Evolutionary conservation across 2,797 vertebrate genomes (phyloP).

Genomic region (Parambassis ranga): DNA sequence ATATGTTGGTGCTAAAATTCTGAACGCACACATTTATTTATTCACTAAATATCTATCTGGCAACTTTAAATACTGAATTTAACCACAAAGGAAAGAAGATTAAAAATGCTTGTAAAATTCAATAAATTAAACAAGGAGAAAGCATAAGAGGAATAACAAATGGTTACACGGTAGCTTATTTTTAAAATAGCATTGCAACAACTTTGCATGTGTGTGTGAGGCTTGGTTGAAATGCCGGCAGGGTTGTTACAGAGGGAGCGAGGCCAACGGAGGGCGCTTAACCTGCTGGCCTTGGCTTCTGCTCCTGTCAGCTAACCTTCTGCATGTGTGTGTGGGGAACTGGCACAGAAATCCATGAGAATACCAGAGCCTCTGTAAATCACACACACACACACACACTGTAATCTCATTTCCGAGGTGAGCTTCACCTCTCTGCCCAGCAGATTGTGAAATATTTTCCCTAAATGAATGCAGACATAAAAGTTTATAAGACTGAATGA

Average conservation of each 20-base stretch:
- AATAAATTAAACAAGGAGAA: neutral
- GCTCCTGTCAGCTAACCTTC: slow-evolving; percentile 25
- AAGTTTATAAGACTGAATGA: slow-evolving; percentile 25
- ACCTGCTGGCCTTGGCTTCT: slow-evolving; percentile 2
- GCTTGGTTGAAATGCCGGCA: neutral
- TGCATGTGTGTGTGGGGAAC: neutral
- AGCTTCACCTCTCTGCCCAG: neutral
- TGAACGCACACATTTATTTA: too few species aligned
- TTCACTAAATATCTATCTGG: neutral
- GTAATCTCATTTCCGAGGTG: slow-evolving; percentile 28
- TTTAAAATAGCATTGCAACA: neutral
- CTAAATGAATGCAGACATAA: slow-evolving; percentile 41
- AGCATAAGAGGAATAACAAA: neutral
- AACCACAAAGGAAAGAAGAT: neutral
- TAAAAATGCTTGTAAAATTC: neutral
- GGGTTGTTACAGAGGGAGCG: slow-evolving; percentile 1
- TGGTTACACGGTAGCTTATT: neutral
- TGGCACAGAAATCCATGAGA: neutral
- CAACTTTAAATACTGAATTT: neutral
- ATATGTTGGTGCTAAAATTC: too few species aligned
- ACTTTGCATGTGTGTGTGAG: neutral
- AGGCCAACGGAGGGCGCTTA: slow-evolving; percentile 15
- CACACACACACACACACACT: neutral
- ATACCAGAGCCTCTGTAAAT: neutral
- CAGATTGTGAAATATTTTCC: slow-evolving; percentile 36